These are phyloP conservation scores for Siphamia tubifer DNA, from an alignment of 2,113 vertebrate species.

Conservation along the genomic window DNA sequence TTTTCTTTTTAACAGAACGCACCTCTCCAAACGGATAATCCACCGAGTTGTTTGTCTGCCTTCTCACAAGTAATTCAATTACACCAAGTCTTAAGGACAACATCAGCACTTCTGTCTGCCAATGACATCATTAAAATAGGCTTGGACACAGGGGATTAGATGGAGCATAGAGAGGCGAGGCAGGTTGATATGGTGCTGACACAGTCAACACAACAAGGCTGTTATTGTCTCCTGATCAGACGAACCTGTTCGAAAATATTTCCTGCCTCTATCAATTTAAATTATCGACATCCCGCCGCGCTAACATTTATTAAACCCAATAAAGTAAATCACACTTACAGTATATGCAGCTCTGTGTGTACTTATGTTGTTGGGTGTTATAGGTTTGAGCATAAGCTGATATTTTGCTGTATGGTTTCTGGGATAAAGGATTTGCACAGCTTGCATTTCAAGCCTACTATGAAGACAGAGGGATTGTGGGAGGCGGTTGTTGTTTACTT, in stretches of 20 bases:
- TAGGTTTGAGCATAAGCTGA: no score
- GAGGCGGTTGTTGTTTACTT: constrained; percentile 36
- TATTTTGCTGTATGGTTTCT: background rate
- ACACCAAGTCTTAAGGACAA: constrained; percentile 30
- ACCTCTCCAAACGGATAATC: constrained; percentile 14
- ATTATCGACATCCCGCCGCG: no score
- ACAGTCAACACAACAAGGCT: constrained; percentile 9
- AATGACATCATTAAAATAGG: constrained; percentile 56
- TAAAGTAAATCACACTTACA: no score
- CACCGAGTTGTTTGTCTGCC: constrained; percentile 26
- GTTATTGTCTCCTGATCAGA: constrained; percentile 14
- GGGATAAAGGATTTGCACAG: constrained; percentile 28
- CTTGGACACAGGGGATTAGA: constrained; percentile 49
- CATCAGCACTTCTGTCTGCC: constrained; percentile 47
- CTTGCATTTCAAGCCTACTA: constrained; percentile 55
- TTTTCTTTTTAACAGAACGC: background rate
- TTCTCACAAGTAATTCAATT: constrained; percentile 56
- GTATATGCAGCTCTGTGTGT: no score
- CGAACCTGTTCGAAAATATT: background rate
- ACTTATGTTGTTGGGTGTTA: no score
- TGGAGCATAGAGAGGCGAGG: constrained; percentile 9
- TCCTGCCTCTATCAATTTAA: no score
- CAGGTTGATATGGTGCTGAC: constrained; percentile 40
- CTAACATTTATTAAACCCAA: no score
- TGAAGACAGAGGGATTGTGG: constrained; percentile 36